Percentiles rank a stretch among this genome's conserved stretches.
phyloP scores from a whole-genome alignment of 2,113 vertebrate genomes.

The Rhinichthys klamathensis region DNA sequence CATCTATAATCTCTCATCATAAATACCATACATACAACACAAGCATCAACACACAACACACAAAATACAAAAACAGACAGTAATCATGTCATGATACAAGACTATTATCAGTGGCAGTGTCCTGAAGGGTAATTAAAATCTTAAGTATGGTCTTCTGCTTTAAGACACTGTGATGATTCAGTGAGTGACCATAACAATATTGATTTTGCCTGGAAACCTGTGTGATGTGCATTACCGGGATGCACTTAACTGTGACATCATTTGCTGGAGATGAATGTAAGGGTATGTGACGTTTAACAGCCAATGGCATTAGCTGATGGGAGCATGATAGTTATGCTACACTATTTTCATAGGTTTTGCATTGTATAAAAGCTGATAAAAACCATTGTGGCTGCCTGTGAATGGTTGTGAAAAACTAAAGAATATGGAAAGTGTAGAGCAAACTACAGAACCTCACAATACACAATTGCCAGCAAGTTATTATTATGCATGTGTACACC shows the following conservation, averaged over 20 bases:
- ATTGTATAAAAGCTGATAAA: background rate
- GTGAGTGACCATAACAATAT: background rate
- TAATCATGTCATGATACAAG: conserved; percentile 38
- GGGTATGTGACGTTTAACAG: background rate
- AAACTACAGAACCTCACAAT: conserved; percentile 15
- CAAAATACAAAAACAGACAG: conserved; percentile 46
- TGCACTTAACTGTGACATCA: conserved; percentile 14
- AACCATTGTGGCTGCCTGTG: background rate
- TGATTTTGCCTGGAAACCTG: conserved; percentile 16
- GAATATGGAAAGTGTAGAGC: background rate
- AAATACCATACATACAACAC: conserved; percentile 47
- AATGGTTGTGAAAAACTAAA: background rate
- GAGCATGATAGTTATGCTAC: background rate
- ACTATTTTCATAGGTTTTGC: background rate
- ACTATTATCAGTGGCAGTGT: conserved; percentile 48
- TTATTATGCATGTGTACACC: conserved; percentile 16
- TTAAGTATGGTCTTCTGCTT: conserved; percentile 23
- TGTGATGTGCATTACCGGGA: conserved; percentile 1
- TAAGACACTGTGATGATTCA: conserved; percentile 22
- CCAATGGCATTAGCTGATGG: conserved; percentile 14
- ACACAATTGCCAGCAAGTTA: background rate
- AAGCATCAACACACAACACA: conserved; percentile 41
- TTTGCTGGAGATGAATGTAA: background rate
- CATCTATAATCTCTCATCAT: conserved; percentile 38
- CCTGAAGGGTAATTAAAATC: conserved; percentile 19